Evolutionary conservation across 2,888 invertebrate species (phyloP).

Genomic region (Drosophila kuntzei): DNA sequence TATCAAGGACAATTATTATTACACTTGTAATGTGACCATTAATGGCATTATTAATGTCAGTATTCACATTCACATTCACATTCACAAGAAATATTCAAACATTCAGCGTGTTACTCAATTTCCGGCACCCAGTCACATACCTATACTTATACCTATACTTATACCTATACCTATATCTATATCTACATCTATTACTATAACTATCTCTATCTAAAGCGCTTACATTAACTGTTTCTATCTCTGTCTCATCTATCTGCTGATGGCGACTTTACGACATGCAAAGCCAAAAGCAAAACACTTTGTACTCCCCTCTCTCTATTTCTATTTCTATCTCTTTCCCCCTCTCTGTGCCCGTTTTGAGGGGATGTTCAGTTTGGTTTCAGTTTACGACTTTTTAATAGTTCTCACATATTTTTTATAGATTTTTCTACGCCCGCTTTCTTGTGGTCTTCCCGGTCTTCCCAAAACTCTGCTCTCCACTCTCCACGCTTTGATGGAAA

Average conservation of each 20-base stretch:
- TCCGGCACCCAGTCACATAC: slow-evolving; percentile 43
- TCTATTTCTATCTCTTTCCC: not conserved
- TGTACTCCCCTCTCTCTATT: slow-evolving; percentile 22
- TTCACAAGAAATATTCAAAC: slow-evolving; percentile 23
- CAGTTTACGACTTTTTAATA: slow-evolving; percentile 84
- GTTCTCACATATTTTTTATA: slow-evolving; percentile 83
- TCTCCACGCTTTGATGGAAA: slow-evolving; percentile 57
- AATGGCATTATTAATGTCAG: slow-evolving; percentile 76
- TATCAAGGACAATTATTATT: slow-evolving; percentile 81
- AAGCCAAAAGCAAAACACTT: slow-evolving; percentile 72
- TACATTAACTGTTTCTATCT: slow-evolving; percentile 5
- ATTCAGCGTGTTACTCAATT: slow-evolving; percentile 63
- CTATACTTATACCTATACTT: slow-evolving; percentile 1
- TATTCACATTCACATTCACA: slow-evolving; percentile 26
- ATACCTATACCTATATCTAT: slow-evolving; percentile 24
- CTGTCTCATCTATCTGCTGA: slow-evolving; percentile 40
- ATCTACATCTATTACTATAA: no score
- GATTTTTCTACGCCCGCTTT: slow-evolving; percentile 64
- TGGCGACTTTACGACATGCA: slow-evolving; percentile 79
- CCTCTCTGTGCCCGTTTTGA: not conserved
- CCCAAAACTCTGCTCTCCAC: slow-evolving; percentile 9
- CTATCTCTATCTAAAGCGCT: no score
- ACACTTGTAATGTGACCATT: slow-evolving; percentile 74
- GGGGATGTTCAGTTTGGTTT: slow-evolving; percentile 42
- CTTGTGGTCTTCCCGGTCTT: slow-evolving; percentile 52